A percentile compares a stretch with the other conserved stretches of the same genome.
These are phyloP conservation scores for Netelia virgata DNA, from an alignment of 2,888 invertebrate genomes.

Conservation along the genomic window DNA sequence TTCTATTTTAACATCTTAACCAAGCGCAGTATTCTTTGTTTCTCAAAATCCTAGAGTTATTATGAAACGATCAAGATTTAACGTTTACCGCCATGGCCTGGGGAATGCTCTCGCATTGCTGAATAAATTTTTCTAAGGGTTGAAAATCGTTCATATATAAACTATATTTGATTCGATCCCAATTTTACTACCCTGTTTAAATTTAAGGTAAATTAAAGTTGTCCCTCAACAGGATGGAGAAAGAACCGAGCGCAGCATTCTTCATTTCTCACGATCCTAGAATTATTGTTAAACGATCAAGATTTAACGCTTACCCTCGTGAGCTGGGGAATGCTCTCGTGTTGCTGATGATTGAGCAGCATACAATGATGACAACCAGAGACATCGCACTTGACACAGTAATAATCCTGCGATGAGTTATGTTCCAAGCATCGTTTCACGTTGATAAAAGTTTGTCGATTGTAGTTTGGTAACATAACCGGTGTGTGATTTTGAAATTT, in stretches of 20 bases:
- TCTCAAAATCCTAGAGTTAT: no score
- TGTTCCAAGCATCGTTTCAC: constrained; percentile 74
- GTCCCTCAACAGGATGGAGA: no score
- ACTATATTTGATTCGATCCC: no score
- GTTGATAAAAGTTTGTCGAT: constrained; percentile 12
- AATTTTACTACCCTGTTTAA: no score
- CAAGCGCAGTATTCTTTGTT: no score
- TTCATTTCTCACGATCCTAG: no score
- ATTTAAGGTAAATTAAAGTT: no score
- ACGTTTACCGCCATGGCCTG: constrained; percentile 81
- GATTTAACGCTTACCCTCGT: constrained; percentile 80
- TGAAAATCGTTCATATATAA: no score
- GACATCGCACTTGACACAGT: constrained; percentile 83
- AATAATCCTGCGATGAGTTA: constrained; percentile 80
- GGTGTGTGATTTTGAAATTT: constrained; percentile 80
- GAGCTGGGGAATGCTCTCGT: constrained; percentile 76
- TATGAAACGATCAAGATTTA: background rate
- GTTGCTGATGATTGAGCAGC: constrained; percentile 82
- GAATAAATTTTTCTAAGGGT: no score
- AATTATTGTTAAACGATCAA: background rate
- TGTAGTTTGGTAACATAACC: constrained; percentile 53
- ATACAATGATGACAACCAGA: constrained; percentile 84
- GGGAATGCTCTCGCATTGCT: constrained; percentile 78
- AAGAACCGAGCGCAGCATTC: no score
- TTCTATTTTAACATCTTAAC: no score